Base-by-base conservation (phyloP, 2,888 invertebrate genomes). In the Acanthacorydalis orientalis region DNA sequence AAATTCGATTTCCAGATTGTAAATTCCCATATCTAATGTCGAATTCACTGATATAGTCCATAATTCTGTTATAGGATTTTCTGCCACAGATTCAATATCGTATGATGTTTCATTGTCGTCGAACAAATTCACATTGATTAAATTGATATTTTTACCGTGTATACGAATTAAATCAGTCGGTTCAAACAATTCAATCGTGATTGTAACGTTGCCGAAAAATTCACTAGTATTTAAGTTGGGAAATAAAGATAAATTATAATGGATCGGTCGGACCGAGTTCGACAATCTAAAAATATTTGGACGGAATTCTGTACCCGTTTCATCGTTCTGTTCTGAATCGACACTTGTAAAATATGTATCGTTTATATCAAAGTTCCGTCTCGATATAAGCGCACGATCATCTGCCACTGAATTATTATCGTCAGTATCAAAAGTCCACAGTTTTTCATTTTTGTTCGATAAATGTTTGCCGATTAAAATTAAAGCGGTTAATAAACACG, bases 201-300 rank as follows among this genome's bases (percentile, higher is more conserved):
- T 73, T 38, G 67, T 70, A 1, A 77, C 74, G 43, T 66, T 65
- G 11, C 83, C 83, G 10, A 60, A 59, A 57, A 75, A 82, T 1
- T 64, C 68, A 34, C 75, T 76, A n/a, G 64, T 64, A 11, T 65
- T 63, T 44, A 85, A 67, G 58, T 81, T 68, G 0, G 84, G 83
- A 48, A 74, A 68, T 46, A 84, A 62, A 12, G 67, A 70, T 6
- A 85, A 60, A 47, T 80, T 74, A 57, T 85, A 85, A 49, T 73
- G 72, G 3, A 70, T 51, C 0, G 84, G 83, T 12, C 64, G 62
- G 1, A 79, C 68, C 43, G 73, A 68, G 8, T 64, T 61, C 0
- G 81, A 75, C 44, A 85, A 63, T 39, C 82, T 72, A 52, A 67
- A 71, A 8, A 51, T 44, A 35, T 38, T 31, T 23, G 46, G 34